A percentile compares a stretch with the other conserved stretches of the same genome.
phyloP scores from a whole-genome alignment of 2,797 vertebrate genomes.

The Ficedula albicollis region DNA sequence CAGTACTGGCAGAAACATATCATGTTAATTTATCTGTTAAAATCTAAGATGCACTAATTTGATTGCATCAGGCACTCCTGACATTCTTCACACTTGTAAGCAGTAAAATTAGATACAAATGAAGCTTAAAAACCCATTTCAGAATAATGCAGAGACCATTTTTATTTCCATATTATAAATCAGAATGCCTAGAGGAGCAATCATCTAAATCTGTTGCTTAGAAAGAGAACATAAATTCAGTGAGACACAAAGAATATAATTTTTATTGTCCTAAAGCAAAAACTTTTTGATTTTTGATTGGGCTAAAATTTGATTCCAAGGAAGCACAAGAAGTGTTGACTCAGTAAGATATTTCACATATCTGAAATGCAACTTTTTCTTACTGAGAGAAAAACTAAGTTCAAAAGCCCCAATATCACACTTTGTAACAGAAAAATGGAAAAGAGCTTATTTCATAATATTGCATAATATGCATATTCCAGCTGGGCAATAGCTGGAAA shows the following conservation, averaged over 20 bases:
- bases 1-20: background rate
- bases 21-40: background rate
- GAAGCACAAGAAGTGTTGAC: background rate
- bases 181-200: background rate
- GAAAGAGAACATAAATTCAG: background rate
- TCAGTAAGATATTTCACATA: background rate
- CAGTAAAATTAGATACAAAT: background rate
- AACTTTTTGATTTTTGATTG: background rate
- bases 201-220: background rate
- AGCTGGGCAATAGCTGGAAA: background rate
- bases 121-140: background rate
- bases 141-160: background rate
- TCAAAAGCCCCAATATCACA: background rate
- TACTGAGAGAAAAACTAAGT: background rate
- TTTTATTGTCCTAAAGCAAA: background rate
- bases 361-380: background rate
- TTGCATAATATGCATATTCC: background rate
- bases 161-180: background rate
- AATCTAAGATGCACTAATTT: background rate
- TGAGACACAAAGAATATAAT: background rate
- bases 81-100: background rate
- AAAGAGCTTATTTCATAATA: background rate
- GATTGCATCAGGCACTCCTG: background rate
- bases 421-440: background rate
- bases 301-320: background rate